phyloP scores from a whole-genome alignment of 2,113 vertebrate species.

The Urocynchramus pylzowi region DNA sequence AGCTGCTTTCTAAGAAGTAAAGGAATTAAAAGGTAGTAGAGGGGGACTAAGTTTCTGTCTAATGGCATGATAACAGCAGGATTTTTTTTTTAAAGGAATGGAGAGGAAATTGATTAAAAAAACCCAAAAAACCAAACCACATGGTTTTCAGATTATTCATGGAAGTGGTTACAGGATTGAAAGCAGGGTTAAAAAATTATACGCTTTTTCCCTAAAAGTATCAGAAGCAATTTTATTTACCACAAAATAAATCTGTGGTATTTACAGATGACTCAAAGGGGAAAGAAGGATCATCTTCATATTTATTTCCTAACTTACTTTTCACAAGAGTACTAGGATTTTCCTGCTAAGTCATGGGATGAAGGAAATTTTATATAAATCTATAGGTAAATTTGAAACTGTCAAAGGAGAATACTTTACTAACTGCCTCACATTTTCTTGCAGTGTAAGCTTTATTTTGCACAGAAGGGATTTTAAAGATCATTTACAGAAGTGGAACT shows the following conservation, averaged over 20 bases:
- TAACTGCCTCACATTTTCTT: neutral
- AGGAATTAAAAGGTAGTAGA: neutral
- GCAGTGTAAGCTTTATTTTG: neutral
- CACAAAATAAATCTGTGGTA: no score
- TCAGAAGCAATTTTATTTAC: neutral
- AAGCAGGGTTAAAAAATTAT: slow-evolving; percentile 8
- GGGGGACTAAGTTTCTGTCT: neutral
- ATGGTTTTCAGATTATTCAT: slow-evolving; percentile 20
- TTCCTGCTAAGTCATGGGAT: neutral
- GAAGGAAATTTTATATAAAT: neutral
- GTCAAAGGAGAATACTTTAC: neutral
- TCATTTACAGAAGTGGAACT: neutral
- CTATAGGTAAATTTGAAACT: slow-evolving; percentile 9
- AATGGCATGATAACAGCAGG: neutral
- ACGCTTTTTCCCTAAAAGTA: neutral
- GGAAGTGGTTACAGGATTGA: neutral
- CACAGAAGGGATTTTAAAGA: neutral
- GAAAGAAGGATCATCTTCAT: slow-evolving; percentile 27
- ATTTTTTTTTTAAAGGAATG: neutral
- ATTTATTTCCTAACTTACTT: slow-evolving; percentile 20
- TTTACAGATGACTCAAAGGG: neutral
- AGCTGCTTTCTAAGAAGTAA: neutral
- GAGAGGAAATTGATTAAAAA: neutral
- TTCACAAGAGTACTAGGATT: neutral
- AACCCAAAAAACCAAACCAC: neutral